Evolutionary conservation across 1,140 invertebrate genomes (phyloP), one percentile per base, ranked within the genome.

Genomic region (Procambarus clarkii): DNA sequence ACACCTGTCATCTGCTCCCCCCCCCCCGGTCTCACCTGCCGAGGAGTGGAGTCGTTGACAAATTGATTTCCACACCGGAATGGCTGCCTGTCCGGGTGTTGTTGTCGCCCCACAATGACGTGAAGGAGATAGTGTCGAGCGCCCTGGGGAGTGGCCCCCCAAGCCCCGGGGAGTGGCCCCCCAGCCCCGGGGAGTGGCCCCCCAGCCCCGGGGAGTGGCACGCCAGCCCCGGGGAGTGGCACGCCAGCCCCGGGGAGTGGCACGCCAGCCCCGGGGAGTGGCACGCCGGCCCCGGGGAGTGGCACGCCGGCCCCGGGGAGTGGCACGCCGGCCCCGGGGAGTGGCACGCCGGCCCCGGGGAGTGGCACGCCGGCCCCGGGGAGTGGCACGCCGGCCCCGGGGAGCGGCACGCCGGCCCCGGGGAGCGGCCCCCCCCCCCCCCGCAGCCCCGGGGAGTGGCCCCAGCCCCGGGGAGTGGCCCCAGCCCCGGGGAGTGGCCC

Each of bases 61-160:
- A 86, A 86, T 86, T 86, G 85, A 86, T 86, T 86, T 86, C 85
- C 76, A 74, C 76, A 78, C 71, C 85, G 78, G 85, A 86, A 86
- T 86, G 78, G 54, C 54, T 78, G 54, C 50, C 85, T 18, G 58
- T 21, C 58, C n/a, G 58, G 34, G 81, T 83, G 60, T 60, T 83
- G 81, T 46, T 24, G 81, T 8, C 54, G 24, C 58, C 13, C 50
- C 54, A 74, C 69, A 74, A 74, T 3, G n/a, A 74, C 15, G 0
- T 34, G n/a, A 69, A 18, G 13, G 64, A 69, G 64, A 74, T 74
- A 74, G 69, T 74, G 69, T 74, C 5, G 50, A 8, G 5, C 15
- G 11, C 64, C 69, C 69, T 1, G n/a, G 69, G 1, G 24, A 7
- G 2, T 74, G 69, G 8, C 69, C 8, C n/a, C 1, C 50, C 2